Evolutionary conservation across 2,113 vertebrate genomes (phyloP).

Genomic region (Myrmophylax atrothorax): DNA sequence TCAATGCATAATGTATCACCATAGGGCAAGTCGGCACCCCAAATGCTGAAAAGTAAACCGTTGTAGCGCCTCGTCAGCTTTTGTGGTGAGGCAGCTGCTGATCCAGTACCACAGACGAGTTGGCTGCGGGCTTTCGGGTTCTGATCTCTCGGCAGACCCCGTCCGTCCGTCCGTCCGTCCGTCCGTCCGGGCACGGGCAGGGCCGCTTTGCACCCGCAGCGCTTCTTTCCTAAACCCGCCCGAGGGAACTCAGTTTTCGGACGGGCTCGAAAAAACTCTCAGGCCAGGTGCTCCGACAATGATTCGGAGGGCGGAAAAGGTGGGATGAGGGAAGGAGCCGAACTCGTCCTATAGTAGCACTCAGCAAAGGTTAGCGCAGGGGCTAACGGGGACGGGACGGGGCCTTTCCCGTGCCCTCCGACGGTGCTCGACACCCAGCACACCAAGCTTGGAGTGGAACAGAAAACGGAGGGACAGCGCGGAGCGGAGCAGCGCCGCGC

Average conservation of each 20-base stretch:
- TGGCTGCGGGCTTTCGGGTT: accelerated
- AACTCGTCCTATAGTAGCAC: accelerated
- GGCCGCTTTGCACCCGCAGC: neutral
- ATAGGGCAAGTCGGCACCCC: neutral
- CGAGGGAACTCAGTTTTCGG: neutral
- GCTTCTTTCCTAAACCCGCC: neutral
- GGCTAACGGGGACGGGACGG: neutral
- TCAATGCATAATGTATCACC: neutral
- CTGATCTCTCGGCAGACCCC: accelerated
- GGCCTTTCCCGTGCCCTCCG: neutral
- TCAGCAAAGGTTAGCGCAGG: neutral
- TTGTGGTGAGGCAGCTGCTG: neutral
- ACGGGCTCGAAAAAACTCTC: neutral
- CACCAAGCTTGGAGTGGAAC: too few relatives aligned
- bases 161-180: too few relatives aligned
- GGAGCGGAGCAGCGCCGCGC: neutral
- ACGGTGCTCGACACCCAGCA: neutral
- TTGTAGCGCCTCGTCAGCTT: neutral
- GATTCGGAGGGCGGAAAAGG: accelerated
- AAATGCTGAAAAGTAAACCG: neutral
- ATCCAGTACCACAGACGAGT: accelerated
- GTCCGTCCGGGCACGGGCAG: neutral
- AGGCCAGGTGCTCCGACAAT: neutral
- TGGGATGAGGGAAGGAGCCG: neutral
- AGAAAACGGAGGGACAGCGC: neutral